Percentiles rank a stretch among this genome's conserved stretches.
phyloP scores from a whole-genome alignment of 2,888 invertebrate genomes.

The Labia minor region DNA sequence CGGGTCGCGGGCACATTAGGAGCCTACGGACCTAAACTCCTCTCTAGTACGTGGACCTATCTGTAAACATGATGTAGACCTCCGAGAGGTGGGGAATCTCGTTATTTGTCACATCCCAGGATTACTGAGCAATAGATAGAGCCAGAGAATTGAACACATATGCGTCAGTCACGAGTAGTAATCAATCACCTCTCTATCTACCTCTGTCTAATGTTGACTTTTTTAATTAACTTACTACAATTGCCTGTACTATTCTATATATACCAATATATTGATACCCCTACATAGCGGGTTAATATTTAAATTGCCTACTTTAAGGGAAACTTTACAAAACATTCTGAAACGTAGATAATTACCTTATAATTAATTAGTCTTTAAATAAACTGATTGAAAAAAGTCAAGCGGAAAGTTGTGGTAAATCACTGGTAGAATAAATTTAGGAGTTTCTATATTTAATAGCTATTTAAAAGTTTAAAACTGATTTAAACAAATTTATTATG shows the following conservation, averaged over 20 bases:
- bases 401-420: no score
- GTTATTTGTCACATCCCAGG: not conserved
- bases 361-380: no score
- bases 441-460: no score
- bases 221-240: not conserved
- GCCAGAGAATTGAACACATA: not conserved
- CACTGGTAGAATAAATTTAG: no score
- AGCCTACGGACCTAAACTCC: not conserved
- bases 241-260: not conserved
- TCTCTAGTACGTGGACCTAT: not conserved
- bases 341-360: no score
- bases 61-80: no score
- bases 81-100: not conserved
- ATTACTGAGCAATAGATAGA: not conserved
- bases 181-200: constrained; percentile 1
- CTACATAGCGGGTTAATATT: no score
- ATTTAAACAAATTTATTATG: no score
- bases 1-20: not conserved
- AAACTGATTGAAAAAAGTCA: no score
- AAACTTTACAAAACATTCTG: no score
- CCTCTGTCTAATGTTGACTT: not conserved
- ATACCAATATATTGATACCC: not conserved
- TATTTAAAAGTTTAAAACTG: no score
- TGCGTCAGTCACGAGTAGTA: not conserved
- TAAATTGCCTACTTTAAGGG: no score